phyloP scores from a whole-genome alignment of 2,797 vertebrate genomes.

The Hippoglossus hippoglossus region DNA sequence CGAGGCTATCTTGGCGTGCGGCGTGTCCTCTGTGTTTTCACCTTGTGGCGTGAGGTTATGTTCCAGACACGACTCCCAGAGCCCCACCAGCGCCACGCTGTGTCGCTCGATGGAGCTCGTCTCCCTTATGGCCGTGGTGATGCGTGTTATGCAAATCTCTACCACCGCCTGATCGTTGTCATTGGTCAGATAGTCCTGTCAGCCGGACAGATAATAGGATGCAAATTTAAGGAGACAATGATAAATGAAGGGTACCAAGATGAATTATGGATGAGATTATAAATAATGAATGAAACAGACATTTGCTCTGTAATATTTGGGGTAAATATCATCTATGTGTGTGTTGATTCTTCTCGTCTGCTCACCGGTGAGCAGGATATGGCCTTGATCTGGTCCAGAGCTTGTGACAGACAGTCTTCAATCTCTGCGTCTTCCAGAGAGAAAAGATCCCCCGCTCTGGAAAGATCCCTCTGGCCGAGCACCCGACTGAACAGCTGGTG shows the following conservation, averaged over 20 bases:
- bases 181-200: constrained; percentile 94
- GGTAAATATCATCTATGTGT: neutral
- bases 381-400: constrained; percentile 93
- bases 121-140: constrained; percentile 94
- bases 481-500: constrained; percentile 94
- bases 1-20: constrained; percentile 95
- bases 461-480: constrained; percentile 93
- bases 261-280: constrained; percentile 45
- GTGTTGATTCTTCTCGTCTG: constrained; percentile 24
- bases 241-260: constrained; percentile 43
- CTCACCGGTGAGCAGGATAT: constrained; percentile 94
- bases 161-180: constrained; percentile 98
- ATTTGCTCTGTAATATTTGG: neutral
- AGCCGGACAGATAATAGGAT: constrained; percentile 32
- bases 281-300: constrained; percentile 42
- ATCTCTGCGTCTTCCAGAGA: constrained; percentile 94
- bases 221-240: constrained; percentile 26
- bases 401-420: constrained; percentile 92
- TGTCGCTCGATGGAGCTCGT: constrained; percentile 92
- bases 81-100: constrained; percentile 88
- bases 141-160: constrained; percentile 95
- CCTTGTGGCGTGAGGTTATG: constrained; percentile 89
- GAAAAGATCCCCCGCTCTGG: constrained; percentile 95
- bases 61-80: constrained; percentile 97
- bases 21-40: constrained; percentile 90